Conservation (phyloP, 2,888 invertebrate species). For the Microctonus brassicae region DNA sequence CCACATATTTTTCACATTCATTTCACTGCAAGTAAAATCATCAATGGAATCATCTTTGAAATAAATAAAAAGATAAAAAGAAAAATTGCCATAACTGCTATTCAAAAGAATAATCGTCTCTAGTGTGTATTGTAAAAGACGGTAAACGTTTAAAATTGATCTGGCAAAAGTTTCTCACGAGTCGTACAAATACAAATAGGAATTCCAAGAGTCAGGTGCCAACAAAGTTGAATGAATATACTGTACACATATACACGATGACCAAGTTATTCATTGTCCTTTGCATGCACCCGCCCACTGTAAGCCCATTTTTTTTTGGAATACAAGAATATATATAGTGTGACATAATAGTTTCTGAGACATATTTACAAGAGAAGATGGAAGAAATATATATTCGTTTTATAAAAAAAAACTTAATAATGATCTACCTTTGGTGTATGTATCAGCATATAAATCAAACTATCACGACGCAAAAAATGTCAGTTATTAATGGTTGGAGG, state of each 20-base stretch:
- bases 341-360: neutral
- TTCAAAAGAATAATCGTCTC: neutral
- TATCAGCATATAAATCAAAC: neutral
- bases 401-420: neutral
- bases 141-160: neutral
- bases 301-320: conserved; percentile 56
- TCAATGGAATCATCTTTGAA: neutral
- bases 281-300: conserved; percentile 59
- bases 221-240: conserved; percentile 45
- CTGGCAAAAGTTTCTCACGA: conserved; percentile 9
- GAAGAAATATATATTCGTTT: conserved; percentile 26
- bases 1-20: too few relatives aligned
- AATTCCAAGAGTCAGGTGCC: conserved; percentile 55
- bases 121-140: neutral
- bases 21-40: too few relatives aligned
- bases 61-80: neutral
- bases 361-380: neutral
- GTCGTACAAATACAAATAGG: neutral
- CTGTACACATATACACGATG: neutral
- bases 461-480: neutral
- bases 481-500: too few relatives aligned
- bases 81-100: neutral
- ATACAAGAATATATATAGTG: conserved; percentile 42
- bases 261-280: conserved; percentile 51
- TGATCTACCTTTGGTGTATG: neutral